Conservation (phyloP, 2,888 invertebrate genomes). For the Platerodrilus igneus region DNA sequence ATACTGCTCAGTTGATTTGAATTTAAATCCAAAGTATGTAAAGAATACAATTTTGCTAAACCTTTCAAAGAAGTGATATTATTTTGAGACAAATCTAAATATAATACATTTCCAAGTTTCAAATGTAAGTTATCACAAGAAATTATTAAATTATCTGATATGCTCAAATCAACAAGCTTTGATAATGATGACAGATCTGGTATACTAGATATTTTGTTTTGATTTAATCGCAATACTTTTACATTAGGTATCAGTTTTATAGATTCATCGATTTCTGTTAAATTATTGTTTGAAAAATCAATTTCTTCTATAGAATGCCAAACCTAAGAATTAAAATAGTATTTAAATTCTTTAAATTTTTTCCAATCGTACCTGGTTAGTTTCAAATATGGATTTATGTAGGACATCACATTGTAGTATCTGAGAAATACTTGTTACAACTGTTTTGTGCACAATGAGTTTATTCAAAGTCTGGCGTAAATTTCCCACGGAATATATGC, state of each 20-base stretch:
- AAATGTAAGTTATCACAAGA: slow-evolving; percentile 74
- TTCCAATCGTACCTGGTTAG: slow-evolving; percentile 41
- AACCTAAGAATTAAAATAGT: slow-evolving; percentile 49
- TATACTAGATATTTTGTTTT: slow-evolving; percentile 72
- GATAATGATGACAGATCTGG: slow-evolving; percentile 75
- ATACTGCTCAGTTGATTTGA: slow-evolving; percentile 79
- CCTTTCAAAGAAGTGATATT: slow-evolving; percentile 66
- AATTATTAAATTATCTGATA: slow-evolving; percentile 74
- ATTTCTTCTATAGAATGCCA: slow-evolving; percentile 67
- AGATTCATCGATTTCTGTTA: slow-evolving; percentile 73
- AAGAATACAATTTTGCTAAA: slow-evolving; percentile 77
- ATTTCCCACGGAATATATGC: slow-evolving; percentile 58
- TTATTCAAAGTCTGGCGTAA: slow-evolving; percentile 60
- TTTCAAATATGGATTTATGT: slow-evolving; percentile 57
- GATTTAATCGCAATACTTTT: slow-evolving; percentile 66
- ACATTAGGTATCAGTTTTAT: slow-evolving; percentile 72
- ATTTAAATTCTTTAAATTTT: slow-evolving; percentile 8
- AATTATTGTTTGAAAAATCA: slow-evolving; percentile 75
- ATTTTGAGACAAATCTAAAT: slow-evolving; percentile 81
- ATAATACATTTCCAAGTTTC: slow-evolving; percentile 83
- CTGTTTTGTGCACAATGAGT: slow-evolving; percentile 63
- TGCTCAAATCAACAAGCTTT: slow-evolving; percentile 67
- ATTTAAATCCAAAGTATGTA: slow-evolving; percentile 80
- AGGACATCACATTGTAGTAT: slow-evolving; percentile 80
- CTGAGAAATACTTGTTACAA: slow-evolving; percentile 66